These are phyloP conservation scores for Arge pagana DNA, from an alignment of 2,888 invertebrate species.

Conservation along the genomic window DNA sequence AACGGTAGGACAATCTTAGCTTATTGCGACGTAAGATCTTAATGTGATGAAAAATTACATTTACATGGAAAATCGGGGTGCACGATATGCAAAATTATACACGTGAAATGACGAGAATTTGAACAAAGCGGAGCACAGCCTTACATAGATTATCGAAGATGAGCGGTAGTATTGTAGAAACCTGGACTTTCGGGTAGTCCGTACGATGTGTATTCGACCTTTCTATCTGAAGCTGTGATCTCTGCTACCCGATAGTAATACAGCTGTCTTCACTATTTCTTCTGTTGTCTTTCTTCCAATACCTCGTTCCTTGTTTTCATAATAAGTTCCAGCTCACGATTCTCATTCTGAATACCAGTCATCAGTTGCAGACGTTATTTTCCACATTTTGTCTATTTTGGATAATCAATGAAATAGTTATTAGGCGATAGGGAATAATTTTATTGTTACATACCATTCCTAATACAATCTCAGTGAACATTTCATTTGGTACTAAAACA, in stretches of 20 bases:
- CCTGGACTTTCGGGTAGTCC: constrained; percentile 40
- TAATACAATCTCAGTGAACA: too few species aligned
- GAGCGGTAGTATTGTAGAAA: constrained; percentile 41
- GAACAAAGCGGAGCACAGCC: constrained; percentile 34
- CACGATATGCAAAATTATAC: too few species aligned
- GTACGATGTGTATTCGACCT: constrained; percentile 38
- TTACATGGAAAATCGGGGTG: not conserved
- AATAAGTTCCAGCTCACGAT: too few species aligned
- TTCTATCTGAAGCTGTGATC: constrained; percentile 40
- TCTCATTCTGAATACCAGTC: too few species aligned
- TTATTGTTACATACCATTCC: too few species aligned
- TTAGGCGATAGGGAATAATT: too few species aligned
- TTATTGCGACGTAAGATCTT: constrained; percentile 5
- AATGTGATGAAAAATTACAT: not conserved
- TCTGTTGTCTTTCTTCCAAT: constrained; percentile 8
- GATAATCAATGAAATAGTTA: too few species aligned
- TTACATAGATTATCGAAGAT: constrained; percentile 33
- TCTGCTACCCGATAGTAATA: constrained; percentile 41
- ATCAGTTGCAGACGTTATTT: too few species aligned
- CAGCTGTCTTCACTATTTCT: constrained; percentile 36
- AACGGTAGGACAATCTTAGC: constrained; percentile 21
- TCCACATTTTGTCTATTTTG: too few species aligned
- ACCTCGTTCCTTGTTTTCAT: constrained; percentile 7
- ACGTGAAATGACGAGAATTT: too few species aligned
- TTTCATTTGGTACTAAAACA: too few species aligned